Percentiles rank a stretch among this genome's conserved stretches.
These are phyloP conservation scores for Cosmia pyralina DNA, from an alignment of 2,888 invertebrate genomes.

Conservation along the genomic window DNA sequence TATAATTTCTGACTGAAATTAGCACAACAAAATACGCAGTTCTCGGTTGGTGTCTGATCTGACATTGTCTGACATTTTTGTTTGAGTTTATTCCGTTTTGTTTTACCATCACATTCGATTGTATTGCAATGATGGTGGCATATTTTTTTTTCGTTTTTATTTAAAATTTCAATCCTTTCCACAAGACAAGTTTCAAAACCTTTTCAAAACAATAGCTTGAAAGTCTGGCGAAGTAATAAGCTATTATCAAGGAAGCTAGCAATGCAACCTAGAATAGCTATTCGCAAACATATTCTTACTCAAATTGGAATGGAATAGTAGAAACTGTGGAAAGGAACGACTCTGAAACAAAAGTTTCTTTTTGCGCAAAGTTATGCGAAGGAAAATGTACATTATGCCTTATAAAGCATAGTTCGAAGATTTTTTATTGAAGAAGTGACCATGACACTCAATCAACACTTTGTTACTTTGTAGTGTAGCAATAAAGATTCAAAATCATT, in stretches of 20 bases:
- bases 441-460: too few species aligned
- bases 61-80: conserved; percentile 74
- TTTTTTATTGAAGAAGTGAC: not conserved
- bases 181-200: not conserved
- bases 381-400: conserved; percentile 13
- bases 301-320: too few species aligned
- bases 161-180: fast-evolving
- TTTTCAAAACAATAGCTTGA: not conserved
- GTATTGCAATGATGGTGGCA: not conserved
- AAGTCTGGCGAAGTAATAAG: not conserved
- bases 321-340: conserved; percentile 12
- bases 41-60: conserved; percentile 63
- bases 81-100: conserved; percentile 66
- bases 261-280: too few species aligned
- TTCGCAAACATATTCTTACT: not conserved
- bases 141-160: not conserved
- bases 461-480: too few species aligned
- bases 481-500: not conserved
- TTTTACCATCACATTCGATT: not conserved
- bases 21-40: conserved; percentile 83
- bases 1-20: conserved; percentile 66
- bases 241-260: not conserved
- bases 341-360: not conserved
- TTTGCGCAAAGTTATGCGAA: not conserved
- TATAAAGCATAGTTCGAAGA: not conserved